Conservation (phyloP, 2,113 vertebrate species). For the Microtus montanus region DNA sequence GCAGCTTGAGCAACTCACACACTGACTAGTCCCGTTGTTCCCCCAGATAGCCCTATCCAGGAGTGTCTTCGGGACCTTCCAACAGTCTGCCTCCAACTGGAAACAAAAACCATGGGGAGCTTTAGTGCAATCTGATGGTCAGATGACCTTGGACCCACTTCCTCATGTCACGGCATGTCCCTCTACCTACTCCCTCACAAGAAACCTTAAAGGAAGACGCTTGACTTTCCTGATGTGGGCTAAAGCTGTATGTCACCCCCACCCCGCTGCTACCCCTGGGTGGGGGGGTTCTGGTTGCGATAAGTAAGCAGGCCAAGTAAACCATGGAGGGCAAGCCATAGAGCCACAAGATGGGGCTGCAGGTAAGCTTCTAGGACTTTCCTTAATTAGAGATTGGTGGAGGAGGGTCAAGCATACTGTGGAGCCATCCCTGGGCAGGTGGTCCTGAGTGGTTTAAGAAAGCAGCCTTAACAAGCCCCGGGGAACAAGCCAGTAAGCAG, state of each 20-base stretch:
- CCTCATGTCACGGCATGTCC: background rate
- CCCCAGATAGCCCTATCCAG: background rate
- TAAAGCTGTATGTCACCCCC: background rate
- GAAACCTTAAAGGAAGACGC: background rate
- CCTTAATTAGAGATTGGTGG: background rate
- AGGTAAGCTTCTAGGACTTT: background rate
- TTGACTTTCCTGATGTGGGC: background rate
- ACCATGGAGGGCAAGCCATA: background rate
- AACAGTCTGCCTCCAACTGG: background rate
- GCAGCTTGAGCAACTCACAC: background rate
- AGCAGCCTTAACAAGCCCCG: background rate
- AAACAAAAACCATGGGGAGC: background rate
- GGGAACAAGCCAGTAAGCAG: background rate
- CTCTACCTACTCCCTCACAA: background rate
- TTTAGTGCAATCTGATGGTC: background rate
- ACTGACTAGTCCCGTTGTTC: background rate
- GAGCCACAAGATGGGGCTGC: background rate
- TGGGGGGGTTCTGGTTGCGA: background rate
- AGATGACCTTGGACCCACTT: background rate
- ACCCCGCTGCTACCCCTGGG: background rate
- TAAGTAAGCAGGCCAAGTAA: background rate
- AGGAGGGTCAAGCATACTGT: background rate
- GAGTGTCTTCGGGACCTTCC: background rate
- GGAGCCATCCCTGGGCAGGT: background rate
- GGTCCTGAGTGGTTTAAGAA: background rate